These are phyloP conservation scores for Drosophila helvetica DNA, from an alignment of 2,888 invertebrate species.

Conservation along the genomic window DNA sequence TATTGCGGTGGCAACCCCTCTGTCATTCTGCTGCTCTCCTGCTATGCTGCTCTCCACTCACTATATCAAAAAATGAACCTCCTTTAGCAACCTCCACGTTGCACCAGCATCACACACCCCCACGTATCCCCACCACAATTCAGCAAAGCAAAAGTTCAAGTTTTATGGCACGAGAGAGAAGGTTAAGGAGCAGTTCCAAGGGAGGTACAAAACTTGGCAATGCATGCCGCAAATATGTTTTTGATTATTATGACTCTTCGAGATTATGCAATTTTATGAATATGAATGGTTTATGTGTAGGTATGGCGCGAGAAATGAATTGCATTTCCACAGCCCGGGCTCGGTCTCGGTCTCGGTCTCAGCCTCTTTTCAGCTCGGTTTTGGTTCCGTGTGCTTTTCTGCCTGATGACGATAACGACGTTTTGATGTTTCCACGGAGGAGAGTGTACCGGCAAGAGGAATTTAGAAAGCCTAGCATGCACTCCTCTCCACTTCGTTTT, in stretches of 20 bases:
- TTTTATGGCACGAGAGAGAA: conserved; percentile 66
- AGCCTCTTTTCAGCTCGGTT: conserved; percentile 10
- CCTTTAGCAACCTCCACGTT: neutral
- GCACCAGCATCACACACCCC: neutral
- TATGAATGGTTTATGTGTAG: conserved; percentile 70
- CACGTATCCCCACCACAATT: conserved; percentile 31
- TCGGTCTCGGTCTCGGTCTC: neutral
- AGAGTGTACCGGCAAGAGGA: conserved; percentile 31
- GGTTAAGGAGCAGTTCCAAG: conserved; percentile 37
- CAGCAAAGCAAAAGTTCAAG: conserved; percentile 64
- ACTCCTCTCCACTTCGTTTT: conserved; percentile 49
- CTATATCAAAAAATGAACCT: conserved; percentile 47
- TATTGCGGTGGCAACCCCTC: conserved; percentile 14
- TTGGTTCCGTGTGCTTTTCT: conserved; percentile 2
- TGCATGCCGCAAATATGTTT: conserved; percentile 80
- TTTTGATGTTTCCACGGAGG: conserved; percentile 36
- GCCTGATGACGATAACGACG: conserved; percentile 41
- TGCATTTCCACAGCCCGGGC: conserved; percentile 33
- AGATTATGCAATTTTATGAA: conserved; percentile 81
- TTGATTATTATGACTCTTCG: conserved; percentile 80
- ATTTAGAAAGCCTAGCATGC: conserved; percentile 52
- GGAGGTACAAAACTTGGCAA: conserved; percentile 22
- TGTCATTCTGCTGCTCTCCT: conserved; percentile 30
- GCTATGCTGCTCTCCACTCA: conserved; percentile 18
- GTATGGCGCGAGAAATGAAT: conserved; percentile 51